Evolutionary conservation across 2,113 vertebrate species (phyloP).

Genomic region (cattle (Bos taurus)): ARS-UCD2.0 NC_037357.1:135314501-135315000

Average conservation of each 20-base stretch:
- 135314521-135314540: no score
- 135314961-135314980: background rate
- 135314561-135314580: background rate
- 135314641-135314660: accelerated
- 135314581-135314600: constrained; percentile 3
- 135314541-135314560: background rate
- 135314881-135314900: background rate
- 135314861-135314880: background rate
- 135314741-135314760: background rate
- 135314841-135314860: background rate
- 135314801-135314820: background rate
- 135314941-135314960: background rate
- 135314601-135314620: constrained; percentile 6
- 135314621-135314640: background rate
- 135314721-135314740: background rate
- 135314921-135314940: background rate
- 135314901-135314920: background rate
- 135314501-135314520: background rate
- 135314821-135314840: background rate
- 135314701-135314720: background rate
- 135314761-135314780: background rate
- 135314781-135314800: background rate
- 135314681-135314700: background rate
- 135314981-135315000: background rate
- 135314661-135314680: background rate